Evolutionary conservation across 2,888 invertebrate genomes (phyloP).

Genomic region (Acleris literana): DNA sequence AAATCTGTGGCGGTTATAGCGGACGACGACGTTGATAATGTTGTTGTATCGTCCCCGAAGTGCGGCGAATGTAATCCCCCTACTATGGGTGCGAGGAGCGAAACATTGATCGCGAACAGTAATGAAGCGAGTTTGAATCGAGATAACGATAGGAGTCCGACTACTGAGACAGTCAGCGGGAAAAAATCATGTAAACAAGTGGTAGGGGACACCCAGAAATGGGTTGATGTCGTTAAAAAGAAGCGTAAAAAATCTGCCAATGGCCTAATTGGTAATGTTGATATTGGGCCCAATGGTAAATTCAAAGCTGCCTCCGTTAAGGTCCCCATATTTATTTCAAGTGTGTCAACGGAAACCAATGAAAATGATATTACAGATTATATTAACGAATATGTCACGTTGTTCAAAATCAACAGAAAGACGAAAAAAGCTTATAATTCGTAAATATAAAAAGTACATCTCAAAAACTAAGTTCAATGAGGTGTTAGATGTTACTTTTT

Average conservation of each 20-base stretch:
- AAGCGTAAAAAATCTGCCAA: background rate
- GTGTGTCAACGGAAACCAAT: background rate
- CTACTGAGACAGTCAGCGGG: background rate
- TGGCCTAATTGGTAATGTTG: background rate
- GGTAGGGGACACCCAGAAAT: background rate
- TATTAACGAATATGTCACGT: background rate
- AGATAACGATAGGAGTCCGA: background rate
- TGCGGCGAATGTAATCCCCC: background rate
- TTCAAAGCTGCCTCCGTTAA: background rate
- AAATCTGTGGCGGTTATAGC: background rate
- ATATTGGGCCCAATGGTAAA: background rate
- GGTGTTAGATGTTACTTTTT: background rate
- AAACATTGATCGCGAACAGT: background rate
- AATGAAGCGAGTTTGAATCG: background rate
- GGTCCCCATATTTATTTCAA: background rate
- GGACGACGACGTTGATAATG: background rate
- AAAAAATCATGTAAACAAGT: background rate
- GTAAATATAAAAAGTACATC: background rate
- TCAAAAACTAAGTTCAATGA: background rate
- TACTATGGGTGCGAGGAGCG: background rate
- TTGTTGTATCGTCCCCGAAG: background rate
- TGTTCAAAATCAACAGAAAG: background rate
- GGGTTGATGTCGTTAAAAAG: background rate
- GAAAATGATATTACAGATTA: background rate
- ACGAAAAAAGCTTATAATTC: background rate